Base-by-base conservation (phyloP, 1,140 invertebrate genomes). In the Drosophila parabipectinata region DNA sequence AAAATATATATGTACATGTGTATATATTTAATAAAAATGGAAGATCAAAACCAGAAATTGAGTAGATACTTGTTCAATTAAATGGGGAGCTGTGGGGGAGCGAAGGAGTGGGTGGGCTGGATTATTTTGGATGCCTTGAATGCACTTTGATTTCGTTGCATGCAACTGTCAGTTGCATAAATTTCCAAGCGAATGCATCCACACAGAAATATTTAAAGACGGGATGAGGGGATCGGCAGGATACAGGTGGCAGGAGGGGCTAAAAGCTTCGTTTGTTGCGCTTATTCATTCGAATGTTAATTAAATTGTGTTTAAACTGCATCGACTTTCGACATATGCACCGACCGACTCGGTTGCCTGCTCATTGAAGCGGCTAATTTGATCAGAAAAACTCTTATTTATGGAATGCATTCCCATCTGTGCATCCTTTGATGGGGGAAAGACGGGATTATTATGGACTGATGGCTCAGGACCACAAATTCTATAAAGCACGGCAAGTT, bases 81-180 rank as follows among this genome's bases (percentile, higher is more conserved):
- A 26, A 52, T 30, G 63, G 59, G 48, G 37, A 21, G 21, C 21
- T 21, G 10, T 47, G 18, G 32, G 59, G 14, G 39, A 44, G 3
- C 7, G 12, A 37, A 18, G 41, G 1, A 8, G 41, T 6, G 12
- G 32, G 32, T 21, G 34, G 15, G 53, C 30, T 6, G 54, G 63
- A 80, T 77, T 81, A 84, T 84, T 87, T 37, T 69, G 63, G 62
- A 62, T 63, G 58, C 52, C 59, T 72, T 54, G 59, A 66, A 55
- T n/a, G 60, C 47, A 58, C 60, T 75, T 59, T 66, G 82, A 85
- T 74, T 85, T 87, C 72, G 78, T 82, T 82, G 74, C 54, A 50
- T 88, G 83, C 83, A 88, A 88, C 83, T 88, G 83, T 83, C 83
- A 88, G 83, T 89, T 83, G 79, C 82, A 87, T 76, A 63, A 39